Evolutionary conservation across 2,888 invertebrate genomes (phyloP).

Genomic region (Synergus umbraculus): DNA sequence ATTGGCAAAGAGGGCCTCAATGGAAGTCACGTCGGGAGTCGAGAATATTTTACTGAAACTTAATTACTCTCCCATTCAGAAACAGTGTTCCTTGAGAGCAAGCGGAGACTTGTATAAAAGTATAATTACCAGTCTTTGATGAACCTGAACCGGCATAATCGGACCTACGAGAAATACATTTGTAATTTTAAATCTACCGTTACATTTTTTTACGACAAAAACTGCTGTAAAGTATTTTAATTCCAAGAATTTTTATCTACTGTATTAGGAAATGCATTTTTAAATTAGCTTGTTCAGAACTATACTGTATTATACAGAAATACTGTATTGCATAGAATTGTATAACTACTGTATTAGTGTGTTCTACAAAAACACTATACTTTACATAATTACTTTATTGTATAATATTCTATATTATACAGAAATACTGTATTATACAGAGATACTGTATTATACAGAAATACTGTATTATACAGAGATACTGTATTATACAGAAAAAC

Average conservation of each 20-base stretch:
- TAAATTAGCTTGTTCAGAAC: not conserved
- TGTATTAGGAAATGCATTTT: not conserved
- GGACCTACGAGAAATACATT: not conserved
- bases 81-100: constrained; percentile 17
- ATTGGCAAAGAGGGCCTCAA: constrained; percentile 34
- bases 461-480: not conserved
- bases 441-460: no score
- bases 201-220: not conserved
- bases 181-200: constrained; percentile 12
- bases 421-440: no score
- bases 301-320: no score
- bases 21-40: constrained; percentile 21
- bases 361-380: no score
- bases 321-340: no score
- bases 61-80: constrained; percentile 32
- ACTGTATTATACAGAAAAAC: no score
- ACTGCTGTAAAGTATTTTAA: not conserved
- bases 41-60: constrained; percentile 24
- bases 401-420: no score
- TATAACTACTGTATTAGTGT: no score
- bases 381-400: no score
- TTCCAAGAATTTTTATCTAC: not conserved
- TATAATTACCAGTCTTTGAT: constrained; percentile 36
- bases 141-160: constrained; percentile 34
- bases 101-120: constrained; percentile 11